phyloP scores from a whole-genome alignment of 2,113 vertebrate genomes.

The Zapus hudsonius region DNA sequence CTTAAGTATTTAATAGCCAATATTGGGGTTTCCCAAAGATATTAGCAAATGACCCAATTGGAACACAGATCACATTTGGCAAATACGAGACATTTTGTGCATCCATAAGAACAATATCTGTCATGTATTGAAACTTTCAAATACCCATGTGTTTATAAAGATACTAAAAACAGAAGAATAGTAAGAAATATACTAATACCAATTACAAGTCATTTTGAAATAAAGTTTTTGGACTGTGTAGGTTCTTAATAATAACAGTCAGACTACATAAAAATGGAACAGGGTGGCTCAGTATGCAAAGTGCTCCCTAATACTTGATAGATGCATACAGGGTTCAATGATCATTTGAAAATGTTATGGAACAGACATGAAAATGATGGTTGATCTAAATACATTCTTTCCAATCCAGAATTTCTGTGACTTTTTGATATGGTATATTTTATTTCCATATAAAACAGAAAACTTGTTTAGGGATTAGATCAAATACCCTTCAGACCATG shows the following conservation, averaged over 20 bases:
- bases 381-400: slow-evolving; percentile 31
- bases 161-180: slow-evolving; percentile 29
- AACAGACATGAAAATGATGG: neutral
- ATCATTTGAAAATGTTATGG: neutral
- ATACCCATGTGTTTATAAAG: slow-evolving; percentile 41
- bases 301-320: neutral
- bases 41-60: slow-evolving; percentile 36
- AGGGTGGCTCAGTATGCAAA: neutral
- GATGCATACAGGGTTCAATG: neutral
- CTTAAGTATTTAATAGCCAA: slow-evolving; percentile 28
- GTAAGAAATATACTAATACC: slow-evolving; percentile 1
- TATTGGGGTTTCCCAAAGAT: neutral
- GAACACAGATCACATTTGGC: slow-evolving; percentile 19
- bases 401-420: neutral
- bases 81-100: slow-evolving; percentile 39
- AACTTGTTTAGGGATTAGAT: slow-evolving; percentile 24
- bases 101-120: slow-evolving; percentile 34
- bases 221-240: neutral
- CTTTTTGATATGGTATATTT: slow-evolving; percentile 3
- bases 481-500: slow-evolving; percentile 13
- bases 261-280: slow-evolving; percentile 12
- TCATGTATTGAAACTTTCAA: slow-evolving; percentile 38
- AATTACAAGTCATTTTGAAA: slow-evolving; percentile 54
- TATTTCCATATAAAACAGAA: slow-evolving; percentile 26
- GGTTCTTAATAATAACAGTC: slow-evolving; percentile 25